Percentiles rank a stretch among this genome's conserved stretches.
These are phyloP conservation scores for Crotalus horridus DNA, from an alignment of 2,113 vertebrate genomes.

Conservation along the genomic window DNA sequence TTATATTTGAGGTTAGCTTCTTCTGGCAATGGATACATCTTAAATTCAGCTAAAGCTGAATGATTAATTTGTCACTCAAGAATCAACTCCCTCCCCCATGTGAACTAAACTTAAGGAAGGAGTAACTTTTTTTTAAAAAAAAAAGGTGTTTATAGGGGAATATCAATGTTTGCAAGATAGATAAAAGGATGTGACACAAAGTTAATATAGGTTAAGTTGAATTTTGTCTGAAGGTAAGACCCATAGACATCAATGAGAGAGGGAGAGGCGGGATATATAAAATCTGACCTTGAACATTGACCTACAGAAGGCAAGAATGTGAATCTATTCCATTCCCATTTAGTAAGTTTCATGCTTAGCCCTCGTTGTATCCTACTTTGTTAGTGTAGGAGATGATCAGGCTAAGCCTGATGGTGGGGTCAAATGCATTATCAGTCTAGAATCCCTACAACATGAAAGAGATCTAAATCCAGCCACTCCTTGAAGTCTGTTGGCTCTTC, in stretches of 20 bases:
- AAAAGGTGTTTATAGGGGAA: not conserved
- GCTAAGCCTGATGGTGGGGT: not conserved
- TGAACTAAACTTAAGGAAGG: not conserved
- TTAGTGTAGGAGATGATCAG: not conserved
- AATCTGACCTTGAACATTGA: not conserved
- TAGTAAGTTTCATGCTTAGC: not conserved
- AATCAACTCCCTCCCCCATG: too few species aligned
- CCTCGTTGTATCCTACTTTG: too few species aligned
- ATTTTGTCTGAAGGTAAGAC: not conserved
- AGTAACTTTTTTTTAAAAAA: not conserved
- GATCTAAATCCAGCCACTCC: not conserved
- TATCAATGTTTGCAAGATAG: not conserved
- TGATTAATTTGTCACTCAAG: not conserved
- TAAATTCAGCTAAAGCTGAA: not conserved
- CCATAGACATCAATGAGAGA: not conserved
- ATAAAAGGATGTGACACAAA: conserved; percentile 2
- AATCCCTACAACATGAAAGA: not conserved
- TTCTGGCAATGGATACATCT: not conserved
- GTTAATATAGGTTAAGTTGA: conserved; percentile 9
- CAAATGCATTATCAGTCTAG: not conserved
- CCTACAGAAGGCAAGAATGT: not conserved
- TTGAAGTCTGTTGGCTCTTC: not conserved
- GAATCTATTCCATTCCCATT: not conserved
- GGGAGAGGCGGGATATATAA: not conserved
- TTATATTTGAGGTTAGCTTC: not conserved